Conservation (phyloP, 2,797 vertebrate genomes). For the Gobionotothen gibberifrons region DNA sequence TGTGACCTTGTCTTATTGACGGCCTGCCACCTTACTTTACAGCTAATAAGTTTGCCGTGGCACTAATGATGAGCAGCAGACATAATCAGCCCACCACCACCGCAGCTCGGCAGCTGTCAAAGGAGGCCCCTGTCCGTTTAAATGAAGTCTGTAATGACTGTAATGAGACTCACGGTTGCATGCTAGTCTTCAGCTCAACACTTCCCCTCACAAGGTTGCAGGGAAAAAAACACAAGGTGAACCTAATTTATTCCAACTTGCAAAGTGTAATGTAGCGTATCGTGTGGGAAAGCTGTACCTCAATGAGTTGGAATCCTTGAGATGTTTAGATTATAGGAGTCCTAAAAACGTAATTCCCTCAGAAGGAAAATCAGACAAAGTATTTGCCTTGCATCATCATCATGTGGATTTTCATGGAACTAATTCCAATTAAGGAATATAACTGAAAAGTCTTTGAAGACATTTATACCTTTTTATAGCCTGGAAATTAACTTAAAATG, state of each 20-base stretch:
- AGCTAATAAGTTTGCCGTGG: conserved; percentile 66
- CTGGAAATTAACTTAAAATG: neutral
- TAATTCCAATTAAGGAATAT: neutral
- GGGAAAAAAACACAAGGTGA: conserved; percentile 28
- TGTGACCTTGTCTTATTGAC: conserved; percentile 75
- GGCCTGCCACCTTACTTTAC: conserved; percentile 66
- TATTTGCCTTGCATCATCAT: neutral
- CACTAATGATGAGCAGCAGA: conserved; percentile 81
- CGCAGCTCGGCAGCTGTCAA: conserved; percentile 52
- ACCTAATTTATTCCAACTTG: conserved; percentile 26
- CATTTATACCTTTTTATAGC: neutral
- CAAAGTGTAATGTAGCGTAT: neutral
- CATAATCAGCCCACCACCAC: conserved; percentile 44
- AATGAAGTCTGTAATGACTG: conserved; percentile 56
- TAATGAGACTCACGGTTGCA: conserved; percentile 46
- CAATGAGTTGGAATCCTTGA: conserved; percentile 2
- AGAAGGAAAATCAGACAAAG: neutral
- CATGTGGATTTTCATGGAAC: neutral
- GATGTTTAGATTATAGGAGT: neutral
- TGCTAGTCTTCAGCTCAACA: conserved; percentile 8
- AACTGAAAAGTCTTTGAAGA: neutral
- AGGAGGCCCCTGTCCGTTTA: conserved; percentile 65
- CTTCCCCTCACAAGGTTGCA: conserved; percentile 30
- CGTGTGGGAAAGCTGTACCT: neutral
- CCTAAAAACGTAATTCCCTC: neutral